Evolutionary conservation across 2,113 vertebrate genomes (phyloP), one percentile per base, ranked within the genome.

Genomic region (Phoenicopterus ruber): DNA sequence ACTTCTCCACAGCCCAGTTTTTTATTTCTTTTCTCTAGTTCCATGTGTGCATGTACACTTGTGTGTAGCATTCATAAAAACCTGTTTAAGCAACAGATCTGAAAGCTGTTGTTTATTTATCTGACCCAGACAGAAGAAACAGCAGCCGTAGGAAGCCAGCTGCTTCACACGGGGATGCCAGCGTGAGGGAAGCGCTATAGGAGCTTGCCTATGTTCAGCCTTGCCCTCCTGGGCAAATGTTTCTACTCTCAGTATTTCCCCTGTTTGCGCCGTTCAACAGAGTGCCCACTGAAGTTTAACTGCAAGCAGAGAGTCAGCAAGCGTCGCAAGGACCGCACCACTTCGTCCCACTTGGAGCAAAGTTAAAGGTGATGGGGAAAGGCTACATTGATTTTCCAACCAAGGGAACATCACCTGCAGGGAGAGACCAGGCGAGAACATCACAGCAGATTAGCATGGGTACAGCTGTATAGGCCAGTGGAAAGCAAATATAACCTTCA

Each of bases 261-360:
- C 44, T 32, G 22, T 8, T 36, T 0, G 2, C 34, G 46, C 34
- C 57, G 14, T 2, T 36, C 12, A 59, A 42, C 36, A 32, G 50
- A 50, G 31, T 31, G 57, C 71, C 67, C 36, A 5, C 0, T 5
- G 38, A 36, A 55, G 40, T 13, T 46, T 9, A 59, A 4, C 24
- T 28, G 54, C 55, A 59, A 61, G 58, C 73, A 89, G 54, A 40
- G 55, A 59, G 65, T 12, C 79, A 54, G 76, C 22, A 24, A 55
- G 38, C 59, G 38, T 3, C 8, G 2, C 40, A 12, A 31, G 21
- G 59, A 50, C 34, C 1, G 0, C 40, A 7, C 4, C 6, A 3
- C 82, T n/a, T 9, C 32, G 18, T 31, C 36, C 52, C 38, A 6
- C 55, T 5, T 22, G 13, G 21, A 72, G 52, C 61, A 32, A 19